These are phyloP conservation scores for Psammodynastes pulverulentus DNA, from an alignment of 2,113 vertebrate genomes.

Conservation along the genomic window DNA sequence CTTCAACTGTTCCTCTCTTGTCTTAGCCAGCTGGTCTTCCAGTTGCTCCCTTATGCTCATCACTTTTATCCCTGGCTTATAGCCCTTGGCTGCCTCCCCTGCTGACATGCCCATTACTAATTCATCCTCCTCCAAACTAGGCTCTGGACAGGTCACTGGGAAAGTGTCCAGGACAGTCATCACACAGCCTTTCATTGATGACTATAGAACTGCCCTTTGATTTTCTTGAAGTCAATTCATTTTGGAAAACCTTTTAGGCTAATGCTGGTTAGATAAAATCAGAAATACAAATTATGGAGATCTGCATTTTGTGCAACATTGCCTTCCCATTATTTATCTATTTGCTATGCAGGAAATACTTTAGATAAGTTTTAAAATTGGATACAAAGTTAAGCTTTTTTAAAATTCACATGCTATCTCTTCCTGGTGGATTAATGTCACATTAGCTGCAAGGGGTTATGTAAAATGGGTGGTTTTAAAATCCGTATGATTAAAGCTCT, in stretches of 20 bases:
- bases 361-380: not conserved
- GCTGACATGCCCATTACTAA: not conserved
- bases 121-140: not conserved
- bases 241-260: not conserved
- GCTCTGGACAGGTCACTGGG: not conserved
- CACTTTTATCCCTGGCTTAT: not conserved
- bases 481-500: not conserved
- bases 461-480: not conserved
- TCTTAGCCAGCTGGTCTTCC: not conserved
- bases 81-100: not conserved
- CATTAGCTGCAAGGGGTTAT: not conserved
- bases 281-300: not conserved
- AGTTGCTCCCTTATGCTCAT: not conserved
- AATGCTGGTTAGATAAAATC: not conserved
- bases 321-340: not conserved
- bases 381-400: not conserved
- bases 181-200: not conserved
- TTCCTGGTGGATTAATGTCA: not conserved
- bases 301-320: not conserved
- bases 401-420: not conserved
- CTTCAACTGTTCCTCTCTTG: not conserved
- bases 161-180: not conserved
- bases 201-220: too few relatives aligned
- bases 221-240: not conserved
- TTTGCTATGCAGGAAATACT: not conserved